Conservation (phyloP, 2,113 vertebrate species). For the Marmota flaviventris region DNA sequence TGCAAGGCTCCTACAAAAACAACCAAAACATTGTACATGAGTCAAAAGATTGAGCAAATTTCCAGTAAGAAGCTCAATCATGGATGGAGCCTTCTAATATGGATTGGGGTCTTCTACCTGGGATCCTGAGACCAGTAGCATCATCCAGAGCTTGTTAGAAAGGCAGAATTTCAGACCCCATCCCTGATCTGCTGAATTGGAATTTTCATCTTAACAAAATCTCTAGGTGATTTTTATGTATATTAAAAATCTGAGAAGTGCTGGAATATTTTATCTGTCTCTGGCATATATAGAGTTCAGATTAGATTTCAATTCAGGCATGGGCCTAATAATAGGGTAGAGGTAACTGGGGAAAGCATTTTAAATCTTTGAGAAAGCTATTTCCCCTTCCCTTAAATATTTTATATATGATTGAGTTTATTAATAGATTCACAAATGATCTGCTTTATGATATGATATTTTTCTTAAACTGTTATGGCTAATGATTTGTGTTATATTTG, state of each 20-base stretch:
- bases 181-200: neutral
- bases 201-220: slow-evolving; percentile 65
- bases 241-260: slow-evolving; percentile 54
- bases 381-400: slow-evolving; percentile 68
- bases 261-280: slow-evolving; percentile 49
- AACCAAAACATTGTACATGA: neutral
- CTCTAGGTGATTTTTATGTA: slow-evolving; percentile 14
- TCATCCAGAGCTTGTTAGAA: neutral
- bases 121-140: neutral
- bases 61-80: neutral
- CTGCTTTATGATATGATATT: slow-evolving; percentile 65
- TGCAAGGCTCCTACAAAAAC: neutral
- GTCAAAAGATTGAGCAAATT: slow-evolving; percentile 39
- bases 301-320: slow-evolving; percentile 61
- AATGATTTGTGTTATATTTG: slow-evolving; percentile 68
- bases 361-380: slow-evolving; percentile 77
- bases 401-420: slow-evolving; percentile 68
- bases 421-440: slow-evolving; percentile 73
- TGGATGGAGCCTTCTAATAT: neutral
- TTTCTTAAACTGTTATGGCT: slow-evolving; percentile 70
- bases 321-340: slow-evolving; percentile 58
- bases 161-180: neutral
- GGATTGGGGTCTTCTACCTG: neutral
- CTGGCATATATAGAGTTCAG: slow-evolving; percentile 11
- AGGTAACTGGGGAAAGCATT: slow-evolving; percentile 61